phyloP scores from a whole-genome alignment of 1,140 invertebrate genomes.

The Grapholita molesta region DNA sequence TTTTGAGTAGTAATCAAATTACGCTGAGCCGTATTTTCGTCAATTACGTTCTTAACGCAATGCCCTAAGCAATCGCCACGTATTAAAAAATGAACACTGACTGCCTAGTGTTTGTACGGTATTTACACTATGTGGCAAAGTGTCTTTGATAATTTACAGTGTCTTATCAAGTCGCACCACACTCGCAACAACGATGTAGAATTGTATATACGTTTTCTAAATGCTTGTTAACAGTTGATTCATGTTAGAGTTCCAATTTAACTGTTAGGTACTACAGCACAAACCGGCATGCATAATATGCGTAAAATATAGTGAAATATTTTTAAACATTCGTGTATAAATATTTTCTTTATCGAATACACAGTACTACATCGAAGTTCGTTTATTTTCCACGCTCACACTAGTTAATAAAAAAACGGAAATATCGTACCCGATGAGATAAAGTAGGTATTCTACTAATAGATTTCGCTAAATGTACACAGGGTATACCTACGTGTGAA shows the following conservation, averaged over 20 bases:
- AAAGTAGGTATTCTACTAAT: slow-evolving; percentile 30
- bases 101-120: slow-evolving; percentile 23
- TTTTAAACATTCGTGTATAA: background rate
- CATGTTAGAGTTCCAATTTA: background rate
- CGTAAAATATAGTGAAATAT: background rate
- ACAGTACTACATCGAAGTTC: slow-evolving; percentile 8
- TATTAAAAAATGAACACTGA: slow-evolving; percentile 21
- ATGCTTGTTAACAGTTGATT: background rate
- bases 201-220: background rate
- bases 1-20: slow-evolving; percentile 13
- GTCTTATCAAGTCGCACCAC: slow-evolving; percentile 20
- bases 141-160: slow-evolving; percentile 31
- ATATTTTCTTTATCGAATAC: background rate
- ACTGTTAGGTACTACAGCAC: too few relatives aligned
- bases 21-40: slow-evolving; percentile 19
- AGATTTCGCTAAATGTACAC: slow-evolving; percentile 26
- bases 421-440: slow-evolving; percentile 20
- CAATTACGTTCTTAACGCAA: slow-evolving; percentile 21
- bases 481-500: slow-evolving; percentile 19
- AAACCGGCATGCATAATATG: too few relatives aligned
- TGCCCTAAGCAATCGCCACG: slow-evolving; percentile 21
- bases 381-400: slow-evolving; percentile 19
- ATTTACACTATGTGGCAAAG: slow-evolving; percentile 27
- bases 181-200: background rate
- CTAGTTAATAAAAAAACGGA: slow-evolving; percentile 22